Base-by-base conservation (phyloP, 1,140 invertebrate genomes). In the Microplitis demolitor region DNA sequence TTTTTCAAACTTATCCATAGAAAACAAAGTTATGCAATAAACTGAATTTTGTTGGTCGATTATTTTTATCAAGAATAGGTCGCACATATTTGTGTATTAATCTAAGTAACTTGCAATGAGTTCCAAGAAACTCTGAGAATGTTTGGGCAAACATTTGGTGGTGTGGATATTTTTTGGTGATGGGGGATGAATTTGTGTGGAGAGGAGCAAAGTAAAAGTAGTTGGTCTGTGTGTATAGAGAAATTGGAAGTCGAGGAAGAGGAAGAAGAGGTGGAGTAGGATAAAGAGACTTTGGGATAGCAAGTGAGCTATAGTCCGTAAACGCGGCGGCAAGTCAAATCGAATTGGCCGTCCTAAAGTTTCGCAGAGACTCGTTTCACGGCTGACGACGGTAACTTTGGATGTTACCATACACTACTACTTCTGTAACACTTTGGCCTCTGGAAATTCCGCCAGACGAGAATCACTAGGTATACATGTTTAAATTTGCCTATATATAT, bases 241-340 rank as follows among this genome's bases (percentile, higher is more conserved):
- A 5, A 34, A 24, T n/a, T 58, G 8, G 54, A 33, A 8, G 13
- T 58, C 54, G n/a, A 58, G 39, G 39, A 45, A 39, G 39, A 33
- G 60, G 39, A 63, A 14, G 45, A 34, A 11, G 60, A 71, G 56
- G 35, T 13, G 34, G 58, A 9, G 16, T 50, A 63, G 24, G 24
- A 24, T 24, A 45, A 45, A 51, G 31, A 45, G 51, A 53, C 51
- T 45, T 69, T 31, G 31, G 45, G n/a, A 53, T 54, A 50, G 37
- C 11, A 45, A 45, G 39, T 45, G 39, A 45, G 31, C 33, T 53
- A 66, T 31, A 64, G 72, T 74, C 54, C 63, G 67, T 74, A 74
- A 71, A 67, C 71, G 73, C 66, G 71, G 63, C 75, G 71, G 63
- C 75, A 77, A 77, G 78, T 79, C 73, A 77, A 77, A 77, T 79